Evolutionary conservation across 2,113 vertebrate species (phyloP).

Genomic region (Misgurnus mizolepis): DNA sequence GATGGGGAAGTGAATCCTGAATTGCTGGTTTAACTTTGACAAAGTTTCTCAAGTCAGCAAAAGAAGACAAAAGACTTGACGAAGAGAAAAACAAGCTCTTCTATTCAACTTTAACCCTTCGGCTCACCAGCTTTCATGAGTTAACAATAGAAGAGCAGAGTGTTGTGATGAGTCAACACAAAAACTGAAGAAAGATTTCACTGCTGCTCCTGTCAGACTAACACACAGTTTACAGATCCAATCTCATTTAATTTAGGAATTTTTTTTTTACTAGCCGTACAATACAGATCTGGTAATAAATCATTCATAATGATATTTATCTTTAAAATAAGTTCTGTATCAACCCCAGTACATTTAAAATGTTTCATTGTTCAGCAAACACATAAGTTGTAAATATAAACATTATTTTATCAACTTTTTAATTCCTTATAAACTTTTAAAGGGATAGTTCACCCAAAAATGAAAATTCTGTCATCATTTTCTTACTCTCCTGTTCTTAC

Average conservation of each 20-base stretch:
- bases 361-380: too few species aligned
- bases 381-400: too few species aligned
- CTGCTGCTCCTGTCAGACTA: neutral
- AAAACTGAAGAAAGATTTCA: neutral
- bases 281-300: too few species aligned
- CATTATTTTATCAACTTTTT: too few species aligned
- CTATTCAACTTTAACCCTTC: conserved; percentile 52
- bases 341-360: too few species aligned
- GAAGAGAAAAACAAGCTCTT: conserved; percentile 39
- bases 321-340: too few species aligned
- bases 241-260: neutral
- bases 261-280: too few species aligned
- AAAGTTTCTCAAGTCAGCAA: conserved; percentile 78
- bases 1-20: conserved; percentile 57
- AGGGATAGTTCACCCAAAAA: too few species aligned
- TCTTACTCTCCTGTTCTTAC: too few species aligned
- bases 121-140: conserved; percentile 40
- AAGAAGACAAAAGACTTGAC: conserved; percentile 74
- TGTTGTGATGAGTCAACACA: conserved; percentile 34
- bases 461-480: too few species aligned
- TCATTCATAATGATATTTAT: neutral
- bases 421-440: too few species aligned
- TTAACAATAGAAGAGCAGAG: conserved; percentile 47
- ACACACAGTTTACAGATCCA: neutral
- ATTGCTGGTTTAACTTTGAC: conserved; percentile 74